Evolutionary conservation across 2,797 vertebrate genomes (phyloP).

Genomic region (Nasua narica): DNA sequence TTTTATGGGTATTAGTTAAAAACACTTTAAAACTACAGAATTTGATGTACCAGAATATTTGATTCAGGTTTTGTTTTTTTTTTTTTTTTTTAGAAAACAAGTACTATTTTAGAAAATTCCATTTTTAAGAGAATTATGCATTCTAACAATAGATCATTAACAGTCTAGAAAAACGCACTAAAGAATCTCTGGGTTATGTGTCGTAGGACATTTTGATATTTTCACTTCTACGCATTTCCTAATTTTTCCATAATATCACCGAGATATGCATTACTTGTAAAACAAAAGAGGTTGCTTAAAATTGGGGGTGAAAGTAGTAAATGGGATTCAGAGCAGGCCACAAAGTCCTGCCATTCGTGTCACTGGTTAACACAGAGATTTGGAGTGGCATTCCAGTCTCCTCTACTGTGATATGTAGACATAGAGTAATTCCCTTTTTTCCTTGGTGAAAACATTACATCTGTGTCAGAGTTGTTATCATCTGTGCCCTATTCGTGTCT

Average conservation of each 20-base stretch:
- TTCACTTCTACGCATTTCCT: background rate
- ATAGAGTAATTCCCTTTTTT: background rate
- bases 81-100: background rate
- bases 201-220: background rate
- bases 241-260: background rate
- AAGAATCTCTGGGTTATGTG: background rate
- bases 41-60: background rate
- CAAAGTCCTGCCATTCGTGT: accelerated
- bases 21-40: background rate
- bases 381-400: background rate
- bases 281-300: background rate
- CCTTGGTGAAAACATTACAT: background rate
- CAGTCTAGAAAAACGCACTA: background rate
- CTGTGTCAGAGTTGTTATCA: background rate
- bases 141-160: background rate
- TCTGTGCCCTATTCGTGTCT: background rate
- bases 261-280: background rate
- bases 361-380: background rate
- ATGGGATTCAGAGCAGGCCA: background rate
- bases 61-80: background rate
- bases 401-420: background rate
- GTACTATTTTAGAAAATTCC: background rate
- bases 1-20: accelerated
- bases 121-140: background rate
- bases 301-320: background rate